phyloP scores from a whole-genome alignment of 2,113 vertebrate genomes.

The Heterotis niloticus region DNA sequence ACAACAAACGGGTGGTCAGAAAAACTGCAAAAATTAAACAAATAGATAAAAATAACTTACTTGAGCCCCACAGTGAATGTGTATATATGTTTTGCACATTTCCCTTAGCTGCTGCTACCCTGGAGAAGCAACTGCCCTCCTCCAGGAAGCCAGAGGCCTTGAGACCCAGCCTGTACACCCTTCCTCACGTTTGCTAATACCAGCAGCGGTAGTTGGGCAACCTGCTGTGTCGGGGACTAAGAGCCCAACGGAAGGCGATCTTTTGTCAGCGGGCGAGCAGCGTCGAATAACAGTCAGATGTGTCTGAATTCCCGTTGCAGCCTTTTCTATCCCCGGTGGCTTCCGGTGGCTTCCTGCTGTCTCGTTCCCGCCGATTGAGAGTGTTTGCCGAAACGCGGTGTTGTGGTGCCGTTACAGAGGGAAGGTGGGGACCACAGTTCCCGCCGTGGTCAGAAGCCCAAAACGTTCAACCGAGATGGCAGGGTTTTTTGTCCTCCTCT shows the following conservation, averaged over 20 bases:
- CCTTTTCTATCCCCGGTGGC: background rate
- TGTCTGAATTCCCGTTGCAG: too few relatives aligned
- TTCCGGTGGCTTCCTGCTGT: background rate
- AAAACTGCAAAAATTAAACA: too few relatives aligned
- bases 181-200: conserved; percentile 47
- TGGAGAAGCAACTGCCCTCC: background rate
- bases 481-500: too few relatives aligned
- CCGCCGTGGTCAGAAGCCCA: too few relatives aligned
- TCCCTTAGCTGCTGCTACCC: background rate
- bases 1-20: too few relatives aligned
- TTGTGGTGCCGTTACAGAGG: background rate
- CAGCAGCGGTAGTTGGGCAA: conserved; percentile 42
- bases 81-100: background rate
- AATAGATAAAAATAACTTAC: too few relatives aligned
- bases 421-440: too few relatives aligned
- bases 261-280: conserved; percentile 39
- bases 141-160: conserved; percentile 37
- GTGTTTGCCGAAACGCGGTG: background rate
- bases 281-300: background rate
- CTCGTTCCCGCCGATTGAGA: too few relatives aligned
- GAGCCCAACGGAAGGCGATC: conserved; percentile 36
- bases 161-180: conserved; percentile 23
- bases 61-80: too few relatives aligned
- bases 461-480: too few relatives aligned
- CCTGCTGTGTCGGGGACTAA: conserved; percentile 30